Percentiles rank a stretch among this genome's conserved stretches.
These are phyloP conservation scores for Lepidurus arcticus DNA, from an alignment of 1,140 invertebrate genomes.

Conservation along the genomic window DNA sequence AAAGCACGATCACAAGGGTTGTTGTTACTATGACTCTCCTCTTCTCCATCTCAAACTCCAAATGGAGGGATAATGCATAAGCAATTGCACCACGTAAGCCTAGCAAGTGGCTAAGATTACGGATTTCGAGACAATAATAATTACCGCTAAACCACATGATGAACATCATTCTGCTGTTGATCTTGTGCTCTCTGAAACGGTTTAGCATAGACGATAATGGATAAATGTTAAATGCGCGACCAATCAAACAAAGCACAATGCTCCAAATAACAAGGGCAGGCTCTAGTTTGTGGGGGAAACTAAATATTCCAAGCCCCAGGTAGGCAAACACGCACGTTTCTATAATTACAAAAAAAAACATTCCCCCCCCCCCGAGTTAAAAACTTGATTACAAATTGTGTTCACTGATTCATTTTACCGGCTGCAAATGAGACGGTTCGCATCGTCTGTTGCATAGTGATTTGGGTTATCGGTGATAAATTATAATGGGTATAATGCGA, in stretches of 20 bases:
- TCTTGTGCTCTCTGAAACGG: constrained; percentile 93
- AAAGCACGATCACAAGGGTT: constrained; percentile 92
- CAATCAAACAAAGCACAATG: constrained; percentile 82
- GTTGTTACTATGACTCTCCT: constrained; percentile 94
- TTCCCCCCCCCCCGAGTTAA: neutral
- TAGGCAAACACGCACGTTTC: constrained; percentile 99
- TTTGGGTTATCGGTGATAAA: constrained; percentile 94
- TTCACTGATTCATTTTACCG: constrained; percentile 43
- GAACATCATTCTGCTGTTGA: constrained; percentile 97
- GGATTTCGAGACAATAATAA: neutral
- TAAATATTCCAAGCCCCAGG: constrained; percentile 93
- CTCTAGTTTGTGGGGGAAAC: constrained; percentile 69
- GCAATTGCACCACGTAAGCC: constrained; percentile 94
- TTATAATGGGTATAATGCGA: constrained; percentile 99
- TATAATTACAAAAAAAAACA: constrained; percentile 37
- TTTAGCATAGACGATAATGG: constrained; percentile 90
- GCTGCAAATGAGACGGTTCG: constrained; percentile 94
- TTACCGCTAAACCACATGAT: constrained; percentile 98
- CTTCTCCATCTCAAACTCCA: constrained; percentile 89
- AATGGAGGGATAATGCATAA: constrained; percentile 92
- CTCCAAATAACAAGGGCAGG: constrained; percentile 82
- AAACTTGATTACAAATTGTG: constrained; percentile 15
- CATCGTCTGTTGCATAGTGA: constrained; percentile 99
- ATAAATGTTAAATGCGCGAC: constrained; percentile 94
- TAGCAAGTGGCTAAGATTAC: constrained; percentile 42